These are phyloP conservation scores for Dissostichus mawsoni DNA, from an alignment of 2,113 vertebrate genomes.

Conservation along the genomic window DNA sequence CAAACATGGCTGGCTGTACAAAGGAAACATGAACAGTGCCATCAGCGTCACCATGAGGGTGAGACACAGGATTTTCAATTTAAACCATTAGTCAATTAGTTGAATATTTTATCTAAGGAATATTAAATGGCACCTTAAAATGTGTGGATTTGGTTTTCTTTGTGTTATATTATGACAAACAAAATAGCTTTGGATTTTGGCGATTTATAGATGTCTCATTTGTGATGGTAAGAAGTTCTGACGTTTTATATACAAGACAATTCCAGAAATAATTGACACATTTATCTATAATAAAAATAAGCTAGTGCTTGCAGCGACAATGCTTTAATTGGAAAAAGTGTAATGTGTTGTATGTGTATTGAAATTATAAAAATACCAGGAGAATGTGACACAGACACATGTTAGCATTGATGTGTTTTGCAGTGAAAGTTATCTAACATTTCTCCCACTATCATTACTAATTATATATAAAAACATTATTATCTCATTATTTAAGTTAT, in stretches of 20 bases:
- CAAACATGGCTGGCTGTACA: conserved; percentile 97
- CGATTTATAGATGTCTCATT: not conserved
- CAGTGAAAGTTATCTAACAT: not conserved
- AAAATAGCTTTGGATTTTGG: not conserved
- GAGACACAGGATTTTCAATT: conserved; percentile 63
- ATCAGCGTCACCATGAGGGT: conserved; percentile 99
- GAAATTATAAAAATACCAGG: too few species aligned
- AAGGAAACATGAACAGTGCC: conserved; percentile 99
- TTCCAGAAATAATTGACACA: not conserved
- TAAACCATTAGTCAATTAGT: not conserved
- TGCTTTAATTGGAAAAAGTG: too few species aligned
- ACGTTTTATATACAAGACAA: not conserved
- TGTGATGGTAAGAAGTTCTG: not conserved
- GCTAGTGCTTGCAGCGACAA: not conserved
- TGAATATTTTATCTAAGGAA: too few species aligned
- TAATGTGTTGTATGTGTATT: too few species aligned
- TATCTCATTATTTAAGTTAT: not conserved
- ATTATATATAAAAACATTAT: too few species aligned
- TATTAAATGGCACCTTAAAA: not conserved
- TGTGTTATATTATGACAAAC: not conserved
- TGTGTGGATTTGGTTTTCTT: not conserved
- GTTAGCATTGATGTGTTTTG: not conserved
- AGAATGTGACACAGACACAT: too few species aligned
- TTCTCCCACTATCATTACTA: too few species aligned
- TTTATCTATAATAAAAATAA: not conserved